Evolutionary conservation across 2,797 vertebrate species (phyloP).

Genomic region (Thripadectes ignobilis): DNA sequence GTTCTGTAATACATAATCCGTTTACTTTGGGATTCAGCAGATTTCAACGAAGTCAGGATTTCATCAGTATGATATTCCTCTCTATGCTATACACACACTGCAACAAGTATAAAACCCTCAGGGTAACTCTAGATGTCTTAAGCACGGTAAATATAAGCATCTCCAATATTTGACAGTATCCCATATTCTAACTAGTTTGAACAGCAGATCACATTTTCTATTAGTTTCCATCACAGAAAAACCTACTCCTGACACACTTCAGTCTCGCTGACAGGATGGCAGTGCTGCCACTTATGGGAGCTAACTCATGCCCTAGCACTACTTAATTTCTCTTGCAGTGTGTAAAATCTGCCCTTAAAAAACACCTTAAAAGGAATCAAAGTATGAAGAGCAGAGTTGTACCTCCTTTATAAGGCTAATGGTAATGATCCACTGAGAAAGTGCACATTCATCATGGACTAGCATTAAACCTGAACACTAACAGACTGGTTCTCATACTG

Average conservation of each 20-base stretch:
- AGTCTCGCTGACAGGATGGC: background rate
- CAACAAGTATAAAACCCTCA: background rate
- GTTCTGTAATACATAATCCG: background rate
- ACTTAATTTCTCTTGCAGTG: background rate
- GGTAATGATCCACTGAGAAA: background rate
- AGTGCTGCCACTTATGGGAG: accelerated
- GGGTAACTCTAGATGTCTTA: background rate
- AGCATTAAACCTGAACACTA: background rate
- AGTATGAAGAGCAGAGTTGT: background rate
- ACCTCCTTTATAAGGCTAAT: background rate
- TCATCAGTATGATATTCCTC: background rate
- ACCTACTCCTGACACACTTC: accelerated
- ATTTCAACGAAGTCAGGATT: background rate
- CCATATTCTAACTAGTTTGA: background rate
- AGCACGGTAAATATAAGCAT: background rate
- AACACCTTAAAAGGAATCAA: background rate
- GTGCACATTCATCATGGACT: background rate
- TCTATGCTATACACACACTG: background rate
- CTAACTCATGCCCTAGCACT: background rate
- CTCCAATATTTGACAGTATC: background rate
- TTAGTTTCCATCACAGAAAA: background rate
- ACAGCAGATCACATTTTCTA: background rate
- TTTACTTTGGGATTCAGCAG: background rate
- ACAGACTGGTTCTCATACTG: background rate
- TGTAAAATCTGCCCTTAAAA: background rate